phyloP scores from a whole-genome alignment of 2,113 vertebrate species.

The Pluvialis apricaria region DNA sequence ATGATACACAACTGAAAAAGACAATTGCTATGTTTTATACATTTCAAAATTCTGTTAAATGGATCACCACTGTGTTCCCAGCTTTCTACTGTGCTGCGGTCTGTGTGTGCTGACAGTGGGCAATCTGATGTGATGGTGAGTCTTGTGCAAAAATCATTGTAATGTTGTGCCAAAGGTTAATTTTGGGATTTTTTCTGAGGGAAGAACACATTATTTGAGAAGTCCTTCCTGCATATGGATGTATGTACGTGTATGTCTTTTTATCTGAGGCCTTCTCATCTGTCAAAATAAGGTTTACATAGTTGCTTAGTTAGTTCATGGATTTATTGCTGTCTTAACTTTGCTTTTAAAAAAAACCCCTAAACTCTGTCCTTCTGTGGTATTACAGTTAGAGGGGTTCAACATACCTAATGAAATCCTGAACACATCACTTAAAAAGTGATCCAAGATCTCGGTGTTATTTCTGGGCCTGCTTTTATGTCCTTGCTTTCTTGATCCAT shows the following conservation, averaged over 20 bases:
- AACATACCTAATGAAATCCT: not conserved
- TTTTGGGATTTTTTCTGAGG: not conserved
- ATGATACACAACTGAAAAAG: not conserved
- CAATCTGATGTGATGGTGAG: not conserved
- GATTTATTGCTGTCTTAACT: not conserved
- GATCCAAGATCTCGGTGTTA: not conserved
- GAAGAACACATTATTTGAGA: not conserved
- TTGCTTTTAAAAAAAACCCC: not conserved
- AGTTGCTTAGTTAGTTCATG: not conserved
- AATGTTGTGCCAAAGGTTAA: not conserved
- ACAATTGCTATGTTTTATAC: not conserved
- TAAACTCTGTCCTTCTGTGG: not conserved
- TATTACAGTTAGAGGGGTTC: not conserved
- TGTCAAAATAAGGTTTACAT: not conserved
- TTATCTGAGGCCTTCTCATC: not conserved
- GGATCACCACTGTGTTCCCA: not conserved
- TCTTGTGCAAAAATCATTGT: not conserved
- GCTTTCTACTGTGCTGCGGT: not conserved
- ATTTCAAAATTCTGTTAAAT: not conserved
- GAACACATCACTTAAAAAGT: not conserved
- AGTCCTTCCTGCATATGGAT: not conserved
- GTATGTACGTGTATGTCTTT: not conserved
- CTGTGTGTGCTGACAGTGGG: not conserved
- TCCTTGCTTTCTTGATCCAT: not conserved
- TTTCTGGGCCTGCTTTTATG: not conserved